Evolutionary conservation across 2,113 vertebrate species (phyloP), one percentile per base, ranked within the genome.

Genomic region (Erpornis zantholeuca): DNA sequence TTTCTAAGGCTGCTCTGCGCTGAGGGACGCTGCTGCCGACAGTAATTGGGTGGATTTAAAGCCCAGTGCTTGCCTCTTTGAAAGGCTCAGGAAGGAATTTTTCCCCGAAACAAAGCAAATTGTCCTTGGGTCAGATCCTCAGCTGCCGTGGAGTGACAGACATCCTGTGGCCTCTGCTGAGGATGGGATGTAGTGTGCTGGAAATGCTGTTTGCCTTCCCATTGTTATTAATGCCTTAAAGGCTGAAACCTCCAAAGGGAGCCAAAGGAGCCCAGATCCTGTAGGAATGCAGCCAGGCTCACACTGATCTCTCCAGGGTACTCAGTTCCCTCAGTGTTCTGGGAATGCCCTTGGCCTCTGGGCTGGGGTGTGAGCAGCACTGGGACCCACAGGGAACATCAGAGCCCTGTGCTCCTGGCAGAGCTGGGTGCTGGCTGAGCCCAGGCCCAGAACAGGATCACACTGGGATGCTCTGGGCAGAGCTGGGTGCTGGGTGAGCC

Each of bases 41-140:
- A 75, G 57, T 95, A 91, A 91, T 36, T 70, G 81, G 78, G 44
- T 17, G 81, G 53, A 91, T 94, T 89, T 84, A 40, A 71, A 92
- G 84, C 50, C 65, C 66, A 6, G 0, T 1, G 14, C 35, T 91
- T 0, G 4, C 47, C 69, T 73, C 15, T 73, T 87, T 54, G 45
- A 92, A 64, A 91, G 22, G 73, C 63, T 91, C 8, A 1, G 78
- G 86, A 85, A 87, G 75, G 78, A 65, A 18, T 38, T 64, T 45
- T 54, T 7, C 17, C 70, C 75, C 2, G 8, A 76, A 88, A 82
- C 45, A 77, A 91, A 94, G 78, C 19, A 50, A 73, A 85, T 50
- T 61, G 36, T 82, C 33, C 70, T 36, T 65, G 61, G 89, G 81
- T 94, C 70, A 92, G 81, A n/a, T 42, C 21, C 70, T 89, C 25